Evolutionary conservation across 1,140 invertebrate species (phyloP).

Genomic region (Triops cancriformis): DNA sequence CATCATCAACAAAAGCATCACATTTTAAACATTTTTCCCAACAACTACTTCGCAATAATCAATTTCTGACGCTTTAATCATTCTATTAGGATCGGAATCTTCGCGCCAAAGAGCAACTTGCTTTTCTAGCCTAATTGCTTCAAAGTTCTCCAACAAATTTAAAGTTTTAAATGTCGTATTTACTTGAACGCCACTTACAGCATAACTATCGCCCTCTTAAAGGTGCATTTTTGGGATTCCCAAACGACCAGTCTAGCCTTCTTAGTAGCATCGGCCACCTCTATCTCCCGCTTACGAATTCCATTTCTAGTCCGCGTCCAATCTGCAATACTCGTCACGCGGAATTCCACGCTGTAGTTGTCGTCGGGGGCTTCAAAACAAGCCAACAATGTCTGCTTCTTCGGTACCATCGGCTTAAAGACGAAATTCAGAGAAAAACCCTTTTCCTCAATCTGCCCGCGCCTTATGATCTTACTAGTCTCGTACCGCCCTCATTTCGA

Average conservation of each 20-base stretch:
- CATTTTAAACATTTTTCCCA: background rate
- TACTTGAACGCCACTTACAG: background rate
- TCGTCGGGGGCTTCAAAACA: background rate
- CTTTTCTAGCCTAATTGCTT: background rate
- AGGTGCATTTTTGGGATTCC: background rate
- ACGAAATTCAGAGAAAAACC: background rate
- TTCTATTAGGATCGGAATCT: background rate
- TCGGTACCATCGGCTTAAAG: background rate
- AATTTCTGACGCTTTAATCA: background rate
- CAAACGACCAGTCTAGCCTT: background rate
- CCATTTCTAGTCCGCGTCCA: background rate
- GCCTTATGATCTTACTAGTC: background rate
- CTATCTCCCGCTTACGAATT: background rate
- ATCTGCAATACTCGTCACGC: background rate
- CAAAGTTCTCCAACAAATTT: background rate
- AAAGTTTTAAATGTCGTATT: background rate
- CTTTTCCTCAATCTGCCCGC: background rate
- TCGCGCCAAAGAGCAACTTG: background rate
- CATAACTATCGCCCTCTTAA: background rate
- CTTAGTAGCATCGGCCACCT: background rate
- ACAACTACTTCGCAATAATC: background rate
- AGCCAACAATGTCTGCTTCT: background rate
- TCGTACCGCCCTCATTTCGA: background rate
- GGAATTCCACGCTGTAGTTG: background rate
- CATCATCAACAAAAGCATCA: background rate